These are phyloP conservation scores for Ammodytes dubius DNA, from an alignment of 2,113 vertebrate species.

Conservation along the genomic window DNA sequence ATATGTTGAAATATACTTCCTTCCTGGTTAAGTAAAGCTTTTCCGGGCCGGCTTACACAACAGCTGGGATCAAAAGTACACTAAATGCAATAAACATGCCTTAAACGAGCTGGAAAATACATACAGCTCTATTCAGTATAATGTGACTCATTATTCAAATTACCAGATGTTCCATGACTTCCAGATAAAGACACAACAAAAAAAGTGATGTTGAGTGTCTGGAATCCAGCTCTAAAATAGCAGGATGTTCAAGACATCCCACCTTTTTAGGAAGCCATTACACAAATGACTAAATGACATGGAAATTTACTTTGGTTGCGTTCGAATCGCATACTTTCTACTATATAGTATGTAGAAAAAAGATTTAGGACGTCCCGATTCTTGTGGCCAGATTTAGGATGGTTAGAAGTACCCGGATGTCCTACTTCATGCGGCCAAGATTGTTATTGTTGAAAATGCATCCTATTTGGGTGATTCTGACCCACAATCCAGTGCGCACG, in stretches of 20 bases:
- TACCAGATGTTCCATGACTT: slow-evolving; percentile 38
- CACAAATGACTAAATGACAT: background rate
- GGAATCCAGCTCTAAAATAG: background rate
- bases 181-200: background rate
- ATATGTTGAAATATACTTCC: slow-evolving; percentile 22
- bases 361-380: no score
- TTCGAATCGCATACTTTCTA: no score
- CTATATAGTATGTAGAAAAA: no score
- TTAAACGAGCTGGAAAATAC: slow-evolving; percentile 26
- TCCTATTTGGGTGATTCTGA: no score
- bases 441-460: no score
- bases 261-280: background rate
- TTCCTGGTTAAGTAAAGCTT: slow-evolving; percentile 22
- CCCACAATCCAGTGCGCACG: no score
- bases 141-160: slow-evolving; percentile 34
- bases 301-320: slow-evolving; percentile 7
- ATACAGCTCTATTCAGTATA: slow-evolving; percentile 11
- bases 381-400: no score
- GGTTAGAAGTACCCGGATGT: no score
- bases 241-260: slow-evolving; percentile 9
- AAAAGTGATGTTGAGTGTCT: background rate
- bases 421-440: no score
- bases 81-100: slow-evolving; percentile 31
- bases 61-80: slow-evolving; percentile 39
- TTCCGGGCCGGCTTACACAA: slow-evolving; percentile 19